Base-by-base conservation (phyloP, 1,140 invertebrate species). In the Cotesia glomerata region DNA sequence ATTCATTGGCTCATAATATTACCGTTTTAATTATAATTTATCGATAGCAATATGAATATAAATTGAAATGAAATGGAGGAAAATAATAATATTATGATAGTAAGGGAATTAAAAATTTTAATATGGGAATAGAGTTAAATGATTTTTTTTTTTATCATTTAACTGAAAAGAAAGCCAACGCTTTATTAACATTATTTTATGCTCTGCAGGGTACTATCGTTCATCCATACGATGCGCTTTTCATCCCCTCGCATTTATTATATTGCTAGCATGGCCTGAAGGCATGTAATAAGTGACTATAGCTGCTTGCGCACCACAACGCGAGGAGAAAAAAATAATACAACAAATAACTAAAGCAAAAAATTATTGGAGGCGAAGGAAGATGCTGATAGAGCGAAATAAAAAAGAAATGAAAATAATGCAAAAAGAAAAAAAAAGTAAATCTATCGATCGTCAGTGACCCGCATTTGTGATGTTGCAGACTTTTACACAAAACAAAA, bases 371-470 rank as follows among this genome's bases (percentile, higher is more conserved):
- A 36, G 59, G 49, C 13, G 34, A 18, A 51, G 14, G 11, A 49
- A 65, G 16, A 39, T 68, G 52, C 54, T 35, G 39, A 39, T 39
- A 39, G 39, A 68, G 58, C 58, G 59, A 39, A 51, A 26, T 4
- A 56, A 18, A 54, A 14, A 26, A 67, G 14, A 34, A 67, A 59
- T 58, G 13, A 35, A 9, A n/a, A 51, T 63, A 69, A 69, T 35
- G 52, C 52, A 36, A 54, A 56, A 13, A 16, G 32, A 56, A 67
- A 39, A 56, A 67, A 39, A 58, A 51, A 11, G 45, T 64, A 65
- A 62, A 73, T 73, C 65, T 58, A 73, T 73, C 66, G 72, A 69
- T 69, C 51, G 35, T 36, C 39, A 56, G 59, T 73, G 72, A 73
- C 72, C 72, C 49, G 65, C 51, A 69, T 69, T 73, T 54, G 59